Base-by-base conservation (phyloP, 92 coral and sea anemone genomes). In the Actinostola sp. region DNA sequence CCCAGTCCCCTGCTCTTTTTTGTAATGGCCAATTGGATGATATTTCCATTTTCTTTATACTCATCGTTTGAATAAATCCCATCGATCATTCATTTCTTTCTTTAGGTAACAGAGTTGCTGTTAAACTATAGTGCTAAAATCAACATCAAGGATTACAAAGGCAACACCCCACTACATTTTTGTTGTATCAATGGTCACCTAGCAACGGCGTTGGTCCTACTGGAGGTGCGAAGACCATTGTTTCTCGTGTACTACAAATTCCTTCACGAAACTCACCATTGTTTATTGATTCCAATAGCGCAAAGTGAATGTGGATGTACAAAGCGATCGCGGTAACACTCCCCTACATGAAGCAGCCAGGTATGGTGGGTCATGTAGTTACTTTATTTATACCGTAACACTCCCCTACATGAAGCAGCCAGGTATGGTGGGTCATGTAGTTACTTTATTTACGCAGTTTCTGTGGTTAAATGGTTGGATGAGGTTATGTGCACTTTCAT, bases 321-420 rank as follows among this genome's bases (percentile, higher is more conserved):
- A 70, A 29, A 95, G 92, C 43, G 93, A 95, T 73, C 81, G 92
- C 12, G 99, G 99, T 25, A 92, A 95, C 60, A 95, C 97, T 19
- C 97, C 99, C n/a, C 88, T 95, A 0, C 98, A 94, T 62, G 96
- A 87, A 20, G 97, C 99, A 26, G 97, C 97, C 25, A 91, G 97
- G 97, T 90, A 67, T 4, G 50, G 3, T n/a, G n/a, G n/a, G n/a
- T n/a, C n/a, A n/a, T n/a, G 4, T 51, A 24, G 57, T 4, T 4
- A 4, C n/a, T 36, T 36, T 4, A 36, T 36, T 36, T 36, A 36
- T 11, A 11, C 11, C 4, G 11, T 4, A 92, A 95, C 60, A 95
- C 97, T 19, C 97, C 99, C n/a, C 88, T 95, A 0, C 98, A 94
- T 62, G 96, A 87, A 20, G 97, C 99, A 26, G 97, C 97, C 25